phyloP scores from a whole-genome alignment of 53 echinoderm and acorn worm genomes.

The Crossaster papposus region DNA sequence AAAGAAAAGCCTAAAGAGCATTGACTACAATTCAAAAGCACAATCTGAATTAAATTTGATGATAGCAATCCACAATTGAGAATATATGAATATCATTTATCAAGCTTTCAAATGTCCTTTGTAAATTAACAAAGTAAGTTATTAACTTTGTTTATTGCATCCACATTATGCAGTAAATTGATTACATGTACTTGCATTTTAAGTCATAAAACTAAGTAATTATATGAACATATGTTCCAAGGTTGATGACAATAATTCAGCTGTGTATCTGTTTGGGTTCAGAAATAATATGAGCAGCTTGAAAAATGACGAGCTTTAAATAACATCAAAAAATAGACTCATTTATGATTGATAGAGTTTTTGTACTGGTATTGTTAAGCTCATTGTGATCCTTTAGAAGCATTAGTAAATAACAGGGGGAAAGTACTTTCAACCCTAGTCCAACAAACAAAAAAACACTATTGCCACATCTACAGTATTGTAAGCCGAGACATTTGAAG shows the following conservation, averaged over 20 bases:
- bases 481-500: background rate
- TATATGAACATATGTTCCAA: background rate
- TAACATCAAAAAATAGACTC: no score
- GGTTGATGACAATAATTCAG: no score
- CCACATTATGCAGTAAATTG: background rate
- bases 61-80: background rate
- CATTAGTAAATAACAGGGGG: background rate
- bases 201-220: background rate
- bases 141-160: background rate
- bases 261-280: no score
- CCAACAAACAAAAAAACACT: background rate
- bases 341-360: background rate
- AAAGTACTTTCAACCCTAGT: slow-evolving; percentile 28
- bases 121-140: background rate
- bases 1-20: no score
- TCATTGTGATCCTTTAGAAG: slow-evolving; percentile 8
- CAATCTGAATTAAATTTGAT: background rate
- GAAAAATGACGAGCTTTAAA: no score
- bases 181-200: no score
- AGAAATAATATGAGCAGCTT: no score
- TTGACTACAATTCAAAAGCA: no score
- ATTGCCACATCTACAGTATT: background rate
- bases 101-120: background rate
- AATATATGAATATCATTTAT: background rate
- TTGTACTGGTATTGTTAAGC: slow-evolving; percentile 7